A percentile compares a stretch with the other conserved stretches of the same genome.
These are phyloP conservation scores for Deilephila elpenor DNA, from an alignment of 2,888 invertebrate species.

Conservation along the genomic window DNA sequence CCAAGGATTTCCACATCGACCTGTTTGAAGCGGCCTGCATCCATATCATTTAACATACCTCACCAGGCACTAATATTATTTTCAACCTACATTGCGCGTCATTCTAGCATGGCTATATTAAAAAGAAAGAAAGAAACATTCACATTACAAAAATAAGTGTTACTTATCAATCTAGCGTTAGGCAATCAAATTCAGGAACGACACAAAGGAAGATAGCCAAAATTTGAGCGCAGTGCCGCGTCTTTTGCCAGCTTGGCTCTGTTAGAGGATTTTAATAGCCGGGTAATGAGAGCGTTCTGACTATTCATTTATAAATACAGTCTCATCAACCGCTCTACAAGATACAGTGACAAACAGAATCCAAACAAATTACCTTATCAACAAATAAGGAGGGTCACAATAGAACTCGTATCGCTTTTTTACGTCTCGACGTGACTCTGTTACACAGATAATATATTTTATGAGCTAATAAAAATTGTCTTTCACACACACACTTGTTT, in stretches of 20 bases:
- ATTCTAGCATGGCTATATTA: too few relatives aligned
- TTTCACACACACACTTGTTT: slow-evolving; percentile 34
- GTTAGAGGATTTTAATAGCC: background rate
- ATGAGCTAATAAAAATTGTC: slow-evolving; percentile 25
- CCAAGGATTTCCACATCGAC: too few relatives aligned
- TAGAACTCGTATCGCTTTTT: slow-evolving; percentile 15
- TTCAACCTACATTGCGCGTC: too few relatives aligned
- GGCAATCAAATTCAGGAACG: background rate
- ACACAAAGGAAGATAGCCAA: background rate
- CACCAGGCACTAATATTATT: too few relatives aligned
- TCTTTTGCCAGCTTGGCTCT: background rate
- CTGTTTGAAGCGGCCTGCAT: too few relatives aligned
- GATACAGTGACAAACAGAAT: slow-evolving; percentile 21
- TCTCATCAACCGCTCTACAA: slow-evolving; percentile 8
- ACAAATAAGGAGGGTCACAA: slow-evolving; percentile 23
- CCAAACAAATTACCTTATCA: slow-evolving; percentile 25
- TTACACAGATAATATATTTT: slow-evolving; percentile 27
- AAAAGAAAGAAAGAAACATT: too few relatives aligned
- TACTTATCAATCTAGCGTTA: too few relatives aligned
- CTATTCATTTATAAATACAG: slow-evolving; percentile 3
- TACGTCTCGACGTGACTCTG: slow-evolving; percentile 15
- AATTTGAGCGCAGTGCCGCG: background rate
- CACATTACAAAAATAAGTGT: too few relatives aligned
- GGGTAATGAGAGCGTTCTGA: background rate
- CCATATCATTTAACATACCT: too few relatives aligned